A percentile compares a stretch with the other conserved stretches of the same genome.
Conservation (phyloP, 2,888 invertebrate species). For the Oligia fasciuncula region DNA sequence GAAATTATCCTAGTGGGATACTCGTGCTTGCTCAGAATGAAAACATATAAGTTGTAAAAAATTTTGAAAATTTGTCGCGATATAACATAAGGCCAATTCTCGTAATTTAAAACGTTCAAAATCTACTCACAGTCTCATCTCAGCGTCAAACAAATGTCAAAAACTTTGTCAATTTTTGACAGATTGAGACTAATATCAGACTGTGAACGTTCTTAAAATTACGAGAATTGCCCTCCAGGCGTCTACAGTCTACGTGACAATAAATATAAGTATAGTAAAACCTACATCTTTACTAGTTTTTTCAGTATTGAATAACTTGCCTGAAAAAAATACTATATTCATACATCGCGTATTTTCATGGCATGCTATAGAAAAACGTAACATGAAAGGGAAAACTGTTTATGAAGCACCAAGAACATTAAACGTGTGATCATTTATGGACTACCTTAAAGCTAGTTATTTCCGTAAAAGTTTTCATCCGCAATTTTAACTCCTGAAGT, state of each 20-base stretch:
- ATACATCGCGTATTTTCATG: not conserved
- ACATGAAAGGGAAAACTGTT: constrained; percentile 19
- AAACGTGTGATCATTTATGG: constrained; percentile 45
- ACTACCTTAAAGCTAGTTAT: constrained; percentile 48
- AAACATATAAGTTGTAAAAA: no score
- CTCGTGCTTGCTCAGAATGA: not conserved
- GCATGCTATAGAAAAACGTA: not conserved
- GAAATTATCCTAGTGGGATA: not conserved
- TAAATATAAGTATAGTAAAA: not conserved
- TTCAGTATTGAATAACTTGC: no score
- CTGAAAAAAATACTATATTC: no score
- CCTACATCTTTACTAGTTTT: no score
- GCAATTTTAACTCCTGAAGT: constrained; percentile 59
- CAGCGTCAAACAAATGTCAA: no score
- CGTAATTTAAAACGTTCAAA: no score
- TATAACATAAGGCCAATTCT: not conserved
- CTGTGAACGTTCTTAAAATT: no score
- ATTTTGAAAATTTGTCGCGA: not conserved
- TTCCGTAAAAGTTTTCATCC: constrained; percentile 51
- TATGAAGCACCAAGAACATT: constrained; percentile 27
- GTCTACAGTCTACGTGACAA: not conserved
- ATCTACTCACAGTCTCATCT: no score
- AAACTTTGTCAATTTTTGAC: no score
- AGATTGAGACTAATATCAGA: no score
- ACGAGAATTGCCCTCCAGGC: no score